Evolutionary conservation across 2,797 vertebrate genomes (phyloP), one percentile per base, ranked within the genome.

Genomic region (Gambusia yucatana): DNA sequence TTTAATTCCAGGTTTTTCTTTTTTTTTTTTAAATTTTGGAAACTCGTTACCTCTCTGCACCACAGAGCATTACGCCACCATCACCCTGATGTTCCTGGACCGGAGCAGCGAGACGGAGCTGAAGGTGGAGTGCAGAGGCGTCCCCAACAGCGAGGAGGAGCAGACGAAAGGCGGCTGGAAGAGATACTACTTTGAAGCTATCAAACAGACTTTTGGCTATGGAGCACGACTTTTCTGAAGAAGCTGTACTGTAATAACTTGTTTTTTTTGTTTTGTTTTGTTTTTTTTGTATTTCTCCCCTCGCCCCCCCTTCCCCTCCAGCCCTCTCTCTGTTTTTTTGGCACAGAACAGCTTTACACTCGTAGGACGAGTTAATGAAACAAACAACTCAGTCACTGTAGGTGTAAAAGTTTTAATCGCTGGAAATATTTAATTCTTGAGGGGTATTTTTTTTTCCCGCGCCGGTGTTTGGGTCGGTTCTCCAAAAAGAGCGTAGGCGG

Each of bases 201-300:
- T 99, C 82, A 99, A 98, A 97, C 97, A 98, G 97, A 99, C 98
- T 77, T 99, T 99, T 93, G 98, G 98, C 86, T 99, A 94, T 0
- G 98, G 98, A 0, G 97, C 97, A 16, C 96, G 96, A 84, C 96
- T 99, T 84, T 97, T 96, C 94, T 99, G 97, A 97, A 89, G 80
- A 81, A 14, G 0, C 20, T 33, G n/a, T 65, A 0, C 72, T 65
- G 65, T 86, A 74, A 72, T 73, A 3, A 61, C 44, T n/a, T 47
- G 36, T 46, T 14, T 46, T 13, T 44, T 13, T 10, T 41, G 1
- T 43, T 43, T 43, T 43, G 36, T 43, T 43, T 43, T 10, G 9
- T 43, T 43, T 50, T 41, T 0, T 46, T 52, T 52, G 2, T n/a
- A 9, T 59, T 30, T 59, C 52, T 80, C 50, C 8, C 50, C 50